Base-by-base conservation (phyloP, 92 coral and sea anemone species). In the Umimayanthus chanpuru region DNA sequence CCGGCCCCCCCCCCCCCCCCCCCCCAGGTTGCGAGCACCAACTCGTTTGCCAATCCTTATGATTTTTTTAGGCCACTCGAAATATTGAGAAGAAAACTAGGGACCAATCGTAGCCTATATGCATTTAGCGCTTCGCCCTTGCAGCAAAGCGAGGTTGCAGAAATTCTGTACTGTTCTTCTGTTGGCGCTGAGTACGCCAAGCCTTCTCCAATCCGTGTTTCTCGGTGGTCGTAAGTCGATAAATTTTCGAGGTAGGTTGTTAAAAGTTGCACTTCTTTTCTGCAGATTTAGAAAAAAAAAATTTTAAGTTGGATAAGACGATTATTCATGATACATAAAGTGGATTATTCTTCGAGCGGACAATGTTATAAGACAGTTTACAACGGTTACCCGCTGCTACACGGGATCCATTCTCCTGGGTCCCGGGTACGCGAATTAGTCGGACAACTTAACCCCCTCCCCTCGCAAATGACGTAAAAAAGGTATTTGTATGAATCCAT, bases 251-350 rank as follows among this genome's bases (percentile, higher is more conserved):
- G 1, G 26, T 15, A 4, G 14, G 23, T 30, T 21, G 14, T 80
- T 64, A 80, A 23, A 23, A 80, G 72, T 9, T 80, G 43, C 85
- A 11, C 58, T 80, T 80, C 85, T 80, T 80, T 58, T 80, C 85
- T 80, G 73, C 43, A 80, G 11, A 80, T 53, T 58, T 20, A 36
- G 41, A 80, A 80, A 30, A 25, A 78, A 79, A 53, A 47, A 18
- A 28, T 28, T 4, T 25, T 18, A 25, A 29, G 66, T 79, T 26
- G 2, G 40, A 28, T 12, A n/a, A 21, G 29, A 23, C 29, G 20
- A 23, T 25, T 26, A n/a, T n/a, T 44, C 20, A 4, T 20, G 58
- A 15, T 9, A 0, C 9, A 21, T 16, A 14, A 39, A 20, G 20
- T 30, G 43, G 32, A 25, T 4, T 15, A 15, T 72, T 72, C 10